A percentile compares a stretch with the other conserved stretches of the same genome.
These are phyloP conservation scores for Nixonia krombeini DNA, from an alignment of 1,140 invertebrate genomes.

Conservation along the genomic window DNA sequence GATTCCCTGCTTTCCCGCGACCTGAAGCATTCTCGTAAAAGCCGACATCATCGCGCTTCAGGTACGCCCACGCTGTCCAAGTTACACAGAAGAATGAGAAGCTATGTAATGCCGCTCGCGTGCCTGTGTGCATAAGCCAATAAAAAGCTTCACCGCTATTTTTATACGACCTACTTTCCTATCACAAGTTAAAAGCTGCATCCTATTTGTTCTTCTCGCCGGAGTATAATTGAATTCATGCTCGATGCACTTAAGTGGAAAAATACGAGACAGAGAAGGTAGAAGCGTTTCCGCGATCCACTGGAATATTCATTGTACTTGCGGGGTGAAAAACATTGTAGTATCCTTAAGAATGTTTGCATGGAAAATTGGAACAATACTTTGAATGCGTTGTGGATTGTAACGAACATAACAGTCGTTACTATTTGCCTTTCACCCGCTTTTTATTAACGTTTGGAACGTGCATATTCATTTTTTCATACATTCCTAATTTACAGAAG, in stretches of 20 bases:
- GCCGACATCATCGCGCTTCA: slow-evolving; percentile 33
- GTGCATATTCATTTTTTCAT: too few species aligned
- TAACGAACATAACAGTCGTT: too few species aligned
- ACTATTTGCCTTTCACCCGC: too few species aligned
- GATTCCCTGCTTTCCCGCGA: slow-evolving; percentile 18
- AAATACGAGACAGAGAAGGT: neutral
- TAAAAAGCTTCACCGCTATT: slow-evolving; percentile 53
- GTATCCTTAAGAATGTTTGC: too few species aligned
- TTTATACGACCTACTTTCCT: slow-evolving; percentile 48
- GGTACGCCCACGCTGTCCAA: slow-evolving; percentile 24
- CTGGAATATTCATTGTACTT: neutral
- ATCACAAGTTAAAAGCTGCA: slow-evolving; percentile 29
- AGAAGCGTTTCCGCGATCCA: neutral
- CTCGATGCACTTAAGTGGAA: slow-evolving; percentile 9
- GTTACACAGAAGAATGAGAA: slow-evolving; percentile 36
- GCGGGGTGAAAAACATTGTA: too few species aligned
- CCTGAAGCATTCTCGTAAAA: slow-evolving; percentile 27
- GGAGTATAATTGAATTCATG: slow-evolving; percentile 17
- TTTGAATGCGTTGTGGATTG: too few species aligned
- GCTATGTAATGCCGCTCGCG: slow-evolving; percentile 32
- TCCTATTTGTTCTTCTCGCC: slow-evolving; percentile 5
- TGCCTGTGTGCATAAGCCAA: slow-evolving; percentile 49
- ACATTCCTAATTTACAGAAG: too few species aligned
- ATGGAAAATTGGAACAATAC: too few species aligned
- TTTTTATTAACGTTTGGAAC: too few species aligned